Evolutionary conservation across 2,113 vertebrate genomes (phyloP).

Genomic region (Atherinomorus stipes): DNA sequence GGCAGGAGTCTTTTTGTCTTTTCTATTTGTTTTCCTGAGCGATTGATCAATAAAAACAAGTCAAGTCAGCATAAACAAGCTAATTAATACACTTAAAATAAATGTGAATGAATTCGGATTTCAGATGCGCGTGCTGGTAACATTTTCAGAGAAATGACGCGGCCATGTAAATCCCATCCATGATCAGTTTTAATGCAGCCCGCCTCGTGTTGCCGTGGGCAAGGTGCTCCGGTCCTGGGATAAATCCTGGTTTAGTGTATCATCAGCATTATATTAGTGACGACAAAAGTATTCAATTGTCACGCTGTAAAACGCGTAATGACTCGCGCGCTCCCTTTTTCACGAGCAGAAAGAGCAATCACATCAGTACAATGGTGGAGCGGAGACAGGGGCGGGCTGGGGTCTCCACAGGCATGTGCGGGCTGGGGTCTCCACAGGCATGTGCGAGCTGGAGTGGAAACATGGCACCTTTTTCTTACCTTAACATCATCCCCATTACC

Average conservation of each 20-base stretch:
- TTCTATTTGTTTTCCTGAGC: neutral
- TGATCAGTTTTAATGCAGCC: slow-evolving; percentile 5
- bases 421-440: slow-evolving; percentile 52
- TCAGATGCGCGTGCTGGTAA: neutral
- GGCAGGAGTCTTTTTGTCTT: neutral
- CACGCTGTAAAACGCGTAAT: slow-evolving; percentile 61
- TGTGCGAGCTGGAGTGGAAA: slow-evolving; percentile 21
- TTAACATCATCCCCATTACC: slow-evolving; percentile 14
- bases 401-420: slow-evolving; percentile 52
- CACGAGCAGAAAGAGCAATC: slow-evolving; percentile 69
- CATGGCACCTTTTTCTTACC: slow-evolving; percentile 21
- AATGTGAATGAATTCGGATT: too few species aligned
- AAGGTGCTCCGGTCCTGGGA: slow-evolving; percentile 31
- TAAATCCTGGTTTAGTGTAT: slow-evolving; percentile 53
- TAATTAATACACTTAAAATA: too few species aligned
- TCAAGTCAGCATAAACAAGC: too few species aligned
- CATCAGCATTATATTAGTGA: slow-evolving; percentile 69
- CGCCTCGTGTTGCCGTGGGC: slow-evolving; percentile 27
- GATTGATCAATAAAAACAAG: neutral
- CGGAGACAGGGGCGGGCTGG: slow-evolving; percentile 47
- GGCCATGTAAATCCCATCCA: neutral
- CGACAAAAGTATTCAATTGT: slow-evolving; percentile 65
- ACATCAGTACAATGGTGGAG: slow-evolving; percentile 54
- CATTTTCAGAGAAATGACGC: neutral
- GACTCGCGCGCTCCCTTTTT: slow-evolving; percentile 53